Evolutionary conservation across 2,888 invertebrate genomes (phyloP), one percentile per base, ranked within the genome.

Genomic region (Heliconius aoede): DNA sequence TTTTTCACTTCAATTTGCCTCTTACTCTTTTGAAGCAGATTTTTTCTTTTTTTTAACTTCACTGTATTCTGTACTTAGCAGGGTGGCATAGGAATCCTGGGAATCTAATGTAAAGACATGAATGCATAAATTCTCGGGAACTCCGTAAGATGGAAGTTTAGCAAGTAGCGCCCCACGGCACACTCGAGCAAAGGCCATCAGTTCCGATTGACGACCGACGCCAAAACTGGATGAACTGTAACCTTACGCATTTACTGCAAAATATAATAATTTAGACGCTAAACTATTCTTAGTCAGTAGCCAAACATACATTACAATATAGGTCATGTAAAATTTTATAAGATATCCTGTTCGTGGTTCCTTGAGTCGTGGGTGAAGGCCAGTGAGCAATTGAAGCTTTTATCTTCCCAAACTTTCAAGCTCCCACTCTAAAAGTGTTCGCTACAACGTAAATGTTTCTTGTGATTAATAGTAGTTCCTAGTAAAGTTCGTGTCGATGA

Each of bases 371-470:
- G 32, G 64, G 64, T 32, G 64, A 74, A 30, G 67, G 67, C 74
- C 28, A 74, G 65, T 65, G 46, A 62, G 75, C 71, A 64, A 46
- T 69, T 71, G 55, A 69, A 60, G 68, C 60, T 73, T 71, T 73
- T 78, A 74, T 72, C 71, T 67, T 46, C 58, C 67, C 26, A 58
- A 72, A 75, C 62, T 75, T 75, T 64, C 75, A 55, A 71, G 55
- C 28, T 75, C 55, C 75, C 62, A 28, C 75, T 75, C 51, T 62
- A n/a, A 55, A 61, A 74, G 72, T 74, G 73, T 79, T 76, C 77
- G 75, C 61, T 74, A 73, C 80, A 73, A 78, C 64, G 78, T 80
- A 77, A 79, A 79, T 79, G 81, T 78, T 80, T 76, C 76, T 72
- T 68, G 69, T 79, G 81, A 80, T 80, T 79, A 77, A 81, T 79